Evolutionary conservation across 92 coral and sea anemone genomes (phyloP).

Genomic region (Umimayanthus kanabou): DNA sequence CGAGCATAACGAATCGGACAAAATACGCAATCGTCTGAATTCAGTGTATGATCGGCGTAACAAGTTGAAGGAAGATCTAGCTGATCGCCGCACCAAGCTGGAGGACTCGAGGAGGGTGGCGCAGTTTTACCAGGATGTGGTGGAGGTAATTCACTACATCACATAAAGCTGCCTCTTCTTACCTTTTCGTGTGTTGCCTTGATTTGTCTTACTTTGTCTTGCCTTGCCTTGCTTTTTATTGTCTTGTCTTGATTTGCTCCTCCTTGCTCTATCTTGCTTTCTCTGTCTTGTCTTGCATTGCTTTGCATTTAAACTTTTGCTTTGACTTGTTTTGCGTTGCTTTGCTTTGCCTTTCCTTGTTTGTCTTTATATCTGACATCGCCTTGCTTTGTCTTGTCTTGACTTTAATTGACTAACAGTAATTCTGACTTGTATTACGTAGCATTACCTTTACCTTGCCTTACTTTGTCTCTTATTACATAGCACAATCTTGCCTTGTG

Average conservation of each 20-base stretch:
- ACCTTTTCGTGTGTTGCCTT: background rate
- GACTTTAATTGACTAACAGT: background rate
- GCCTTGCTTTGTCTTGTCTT: background rate
- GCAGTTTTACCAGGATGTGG: constrained; percentile 94
- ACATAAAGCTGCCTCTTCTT: background rate
- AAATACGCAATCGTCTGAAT: constrained; percentile 64
- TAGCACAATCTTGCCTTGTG: background rate
- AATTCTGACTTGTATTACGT: too few species aligned
- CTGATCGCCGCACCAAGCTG: constrained; percentile 72
- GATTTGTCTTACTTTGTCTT: background rate
- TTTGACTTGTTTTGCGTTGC: background rate
- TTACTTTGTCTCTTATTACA: background rate
- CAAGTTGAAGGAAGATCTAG: constrained; percentile 71
- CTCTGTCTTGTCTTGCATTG: background rate
- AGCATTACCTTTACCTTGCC: background rate
- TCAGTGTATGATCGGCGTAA: constrained; percentile 77
- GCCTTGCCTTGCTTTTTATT: background rate
- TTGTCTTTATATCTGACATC: background rate
- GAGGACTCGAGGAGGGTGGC: constrained; percentile 86
- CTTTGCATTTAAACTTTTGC: background rate
- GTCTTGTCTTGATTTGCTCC: background rate
- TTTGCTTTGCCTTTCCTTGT: background rate
- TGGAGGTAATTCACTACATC: constrained; percentile 65
- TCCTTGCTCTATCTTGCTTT: background rate
- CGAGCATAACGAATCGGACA: constrained; percentile 66